A percentile compares a stretch with the other conserved stretches of the same genome.
Conservation (phyloP, 2,888 invertebrate species). For the Morpho achilles region DNA sequence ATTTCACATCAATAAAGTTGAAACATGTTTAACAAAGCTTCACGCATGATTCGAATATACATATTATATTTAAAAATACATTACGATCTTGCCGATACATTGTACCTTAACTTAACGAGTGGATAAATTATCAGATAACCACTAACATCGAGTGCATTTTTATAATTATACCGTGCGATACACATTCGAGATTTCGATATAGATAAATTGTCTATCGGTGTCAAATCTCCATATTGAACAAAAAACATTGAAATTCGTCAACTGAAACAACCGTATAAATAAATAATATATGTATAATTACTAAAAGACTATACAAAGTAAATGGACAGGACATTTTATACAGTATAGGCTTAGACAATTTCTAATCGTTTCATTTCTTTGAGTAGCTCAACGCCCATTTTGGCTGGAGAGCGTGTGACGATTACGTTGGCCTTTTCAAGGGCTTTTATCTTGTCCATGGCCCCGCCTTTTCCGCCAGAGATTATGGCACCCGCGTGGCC, state of each 20-base stretch:
- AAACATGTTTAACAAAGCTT: slow-evolving; percentile 19
- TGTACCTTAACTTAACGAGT: slow-evolving; percentile 35
- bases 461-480: slow-evolving; percentile 98
- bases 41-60: slow-evolving; percentile 25
- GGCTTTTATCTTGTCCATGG: slow-evolving; percentile 98
- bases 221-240: slow-evolving; percentile 30
- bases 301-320: slow-evolving; percentile 60
- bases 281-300: slow-evolving; percentile 64
- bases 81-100: slow-evolving; percentile 18
- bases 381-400: slow-evolving; percentile 93
- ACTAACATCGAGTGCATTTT: slow-evolving; percentile 39
- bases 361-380: slow-evolving; percentile 94
- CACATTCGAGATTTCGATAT: slow-evolving; percentile 18
- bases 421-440: slow-evolving; percentile 95
- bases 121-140: slow-evolving; percentile 39
- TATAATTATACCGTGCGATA: slow-evolving; percentile 39
- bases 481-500: slow-evolving; percentile 99
- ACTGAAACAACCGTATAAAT: slow-evolving; percentile 43
- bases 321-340: slow-evolving; percentile 36
- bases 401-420: slow-evolving; percentile 96
- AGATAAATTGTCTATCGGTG: slow-evolving; percentile 28
- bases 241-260: slow-evolving; percentile 1
- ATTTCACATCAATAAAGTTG: slow-evolving; percentile 25
- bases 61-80: slow-evolving; percentile 29
- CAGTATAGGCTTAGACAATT: slow-evolving; percentile 64